These are phyloP conservation scores for Pycnonotus jocosus DNA, from an alignment of 2,113 vertebrate species.

Conservation along the genomic window DNA sequence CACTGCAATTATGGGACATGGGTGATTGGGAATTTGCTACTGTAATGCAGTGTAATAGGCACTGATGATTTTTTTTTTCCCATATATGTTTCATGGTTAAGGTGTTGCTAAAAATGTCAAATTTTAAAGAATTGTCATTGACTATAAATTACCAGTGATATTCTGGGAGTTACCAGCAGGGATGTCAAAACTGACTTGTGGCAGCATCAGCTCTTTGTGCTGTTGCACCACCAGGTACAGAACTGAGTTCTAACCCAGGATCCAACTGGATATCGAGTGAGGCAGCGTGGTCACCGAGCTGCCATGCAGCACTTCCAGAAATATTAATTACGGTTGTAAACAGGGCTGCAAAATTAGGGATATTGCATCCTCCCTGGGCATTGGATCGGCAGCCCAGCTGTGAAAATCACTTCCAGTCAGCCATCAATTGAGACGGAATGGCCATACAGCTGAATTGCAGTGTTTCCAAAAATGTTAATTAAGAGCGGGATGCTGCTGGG, in stretches of 20 bases:
- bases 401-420: slow-evolving; percentile 69
- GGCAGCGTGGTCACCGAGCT: neutral
- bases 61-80: neutral
- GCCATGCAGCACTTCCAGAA: slow-evolving; percentile 47
- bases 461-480: slow-evolving; percentile 70
- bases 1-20: fast-evolving
- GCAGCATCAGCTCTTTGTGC: neutral
- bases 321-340: slow-evolving; percentile 69
- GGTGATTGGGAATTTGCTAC: neutral
- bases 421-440: slow-evolving; percentile 63
- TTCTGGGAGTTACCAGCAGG: neutral
- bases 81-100: neutral
- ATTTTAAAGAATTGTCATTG: neutral
- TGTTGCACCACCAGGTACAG: neutral
- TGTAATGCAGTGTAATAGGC: neutral
- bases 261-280: neutral
- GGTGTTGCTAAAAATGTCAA: neutral
- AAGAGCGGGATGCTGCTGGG: slow-evolving; percentile 33
- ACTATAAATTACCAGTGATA: neutral
- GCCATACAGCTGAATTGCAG: slow-evolving; percentile 66
- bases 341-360: slow-evolving; percentile 34
- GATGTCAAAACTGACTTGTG: neutral
- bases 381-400: slow-evolving; percentile 69
- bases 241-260: neutral
- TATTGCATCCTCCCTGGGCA: slow-evolving; percentile 58